Percentiles rank a stretch among this genome's conserved stretches.
phyloP scores from a whole-genome alignment of 2,888 invertebrate genomes.

The Ypsolopha sequella region DNA sequence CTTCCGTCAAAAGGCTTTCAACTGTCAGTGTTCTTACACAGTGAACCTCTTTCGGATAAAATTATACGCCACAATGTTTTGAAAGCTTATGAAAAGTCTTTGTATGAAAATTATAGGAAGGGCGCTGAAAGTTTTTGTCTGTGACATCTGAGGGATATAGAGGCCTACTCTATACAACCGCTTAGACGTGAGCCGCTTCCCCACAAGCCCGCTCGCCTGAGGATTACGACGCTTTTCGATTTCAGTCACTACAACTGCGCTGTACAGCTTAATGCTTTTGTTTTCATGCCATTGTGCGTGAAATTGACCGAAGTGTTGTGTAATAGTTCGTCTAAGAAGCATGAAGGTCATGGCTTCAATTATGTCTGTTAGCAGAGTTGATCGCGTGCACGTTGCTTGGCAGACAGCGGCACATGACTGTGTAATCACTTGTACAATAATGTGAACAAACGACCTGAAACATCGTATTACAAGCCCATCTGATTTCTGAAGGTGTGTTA shows the following conservation, averaged over 20 bases:
- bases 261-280: neutral
- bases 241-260: neutral
- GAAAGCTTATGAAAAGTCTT: conserved; percentile 7
- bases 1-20: conserved; percentile 44
- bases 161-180: neutral
- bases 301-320: neutral
- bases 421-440: neutral
- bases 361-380: neutral
- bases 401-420: neutral
- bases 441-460: neutral
- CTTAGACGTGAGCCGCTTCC: neutral
- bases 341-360: conserved; percentile 1
- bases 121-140: conserved; percentile 8
- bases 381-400: neutral
- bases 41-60: conserved; percentile 2
- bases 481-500: too few relatives aligned
- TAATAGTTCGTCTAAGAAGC: neutral
- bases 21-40: conserved; percentile 33
- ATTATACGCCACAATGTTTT: conserved; percentile 8
- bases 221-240: conserved; percentile 5
- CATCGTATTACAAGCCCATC: too few relatives aligned
- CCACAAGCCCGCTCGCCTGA: neutral
- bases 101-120: conserved; percentile 14
- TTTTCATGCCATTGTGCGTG: neutral
- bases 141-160: conserved; percentile 4